Evolutionary conservation across 2,113 vertebrate species (phyloP).

Genomic region (Rhabdomys dilectus): DNA sequence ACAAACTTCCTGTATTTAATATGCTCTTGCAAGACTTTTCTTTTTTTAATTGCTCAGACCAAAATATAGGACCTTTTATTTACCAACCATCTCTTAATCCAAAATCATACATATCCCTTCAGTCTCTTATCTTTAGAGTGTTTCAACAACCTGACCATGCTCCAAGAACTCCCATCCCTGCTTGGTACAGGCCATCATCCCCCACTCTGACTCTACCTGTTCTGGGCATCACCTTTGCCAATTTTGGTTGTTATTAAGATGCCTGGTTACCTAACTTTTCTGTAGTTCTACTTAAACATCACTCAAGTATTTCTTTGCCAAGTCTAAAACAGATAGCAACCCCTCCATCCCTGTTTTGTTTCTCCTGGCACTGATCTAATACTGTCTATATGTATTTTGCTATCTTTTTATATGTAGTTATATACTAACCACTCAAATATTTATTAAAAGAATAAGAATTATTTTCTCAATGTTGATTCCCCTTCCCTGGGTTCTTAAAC

Average conservation of each 20-base stretch:
- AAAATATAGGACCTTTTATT: neutral
- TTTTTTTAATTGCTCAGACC: neutral
- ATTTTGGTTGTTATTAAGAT: neutral
- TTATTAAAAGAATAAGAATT: constrained; percentile 33
- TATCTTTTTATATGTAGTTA: neutral
- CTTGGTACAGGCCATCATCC: neutral
- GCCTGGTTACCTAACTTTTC: neutral
- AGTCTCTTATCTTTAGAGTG: neutral
- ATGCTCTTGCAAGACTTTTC: neutral
- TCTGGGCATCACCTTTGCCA: neutral
- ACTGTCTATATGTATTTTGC: neutral
- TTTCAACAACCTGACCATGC: neutral
- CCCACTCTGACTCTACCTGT: neutral
- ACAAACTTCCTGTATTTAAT: neutral
- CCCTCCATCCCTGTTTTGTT: neutral
- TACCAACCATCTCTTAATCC: neutral
- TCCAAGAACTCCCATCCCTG: neutral
- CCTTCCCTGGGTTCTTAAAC: neutral
- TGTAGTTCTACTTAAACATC: neutral
- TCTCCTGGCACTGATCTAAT: constrained; percentile 1
- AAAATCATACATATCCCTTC: neutral
- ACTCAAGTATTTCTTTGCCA: neutral
- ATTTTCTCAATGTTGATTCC: constrained; percentile 31
- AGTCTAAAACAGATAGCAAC: constrained; percentile 30
- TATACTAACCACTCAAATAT: neutral